Evolutionary conservation across 2,113 vertebrate genomes (phyloP).

Genomic region (Regulus satrapa): DNA sequence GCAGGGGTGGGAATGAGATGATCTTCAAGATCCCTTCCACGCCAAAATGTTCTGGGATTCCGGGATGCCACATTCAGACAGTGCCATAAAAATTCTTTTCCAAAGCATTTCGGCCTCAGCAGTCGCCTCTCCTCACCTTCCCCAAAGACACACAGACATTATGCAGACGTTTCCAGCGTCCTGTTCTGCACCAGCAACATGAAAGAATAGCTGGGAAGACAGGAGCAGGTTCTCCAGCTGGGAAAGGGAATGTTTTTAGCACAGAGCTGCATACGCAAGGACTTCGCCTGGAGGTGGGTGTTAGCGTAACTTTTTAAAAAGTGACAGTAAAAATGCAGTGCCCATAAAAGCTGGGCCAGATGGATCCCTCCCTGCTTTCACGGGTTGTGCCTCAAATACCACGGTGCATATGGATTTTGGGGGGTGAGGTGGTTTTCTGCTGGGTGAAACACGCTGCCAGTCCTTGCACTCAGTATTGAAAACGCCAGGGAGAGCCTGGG

Average conservation of each 20-base stretch:
- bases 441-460: background rate
- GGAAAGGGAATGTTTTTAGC: conserved; percentile 33
- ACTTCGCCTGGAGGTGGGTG: conserved; percentile 42
- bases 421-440: background rate
- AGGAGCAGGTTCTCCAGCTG: conserved; percentile 15
- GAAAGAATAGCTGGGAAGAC: background rate
- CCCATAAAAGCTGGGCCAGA: conserved; percentile 3
- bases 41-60: background rate
- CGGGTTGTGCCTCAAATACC: background rate
- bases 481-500: background rate
- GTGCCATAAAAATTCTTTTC: background rate
- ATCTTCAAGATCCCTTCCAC: background rate
- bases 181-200: background rate
- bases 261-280: background rate
- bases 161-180: background rate
- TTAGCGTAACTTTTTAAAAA: conserved; percentile 20
- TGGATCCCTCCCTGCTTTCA: conserved; percentile 23
- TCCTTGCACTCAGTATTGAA: background rate
- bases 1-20: background rate
- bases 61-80: background rate
- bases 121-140: background rate
- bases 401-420: background rate
- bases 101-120: background rate
- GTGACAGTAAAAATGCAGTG: conserved; percentile 34
- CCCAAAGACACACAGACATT: background rate